Base-by-base conservation (phyloP, 2,797 vertebrate genomes). In the Poeciliopsis gracilis region DNA sequence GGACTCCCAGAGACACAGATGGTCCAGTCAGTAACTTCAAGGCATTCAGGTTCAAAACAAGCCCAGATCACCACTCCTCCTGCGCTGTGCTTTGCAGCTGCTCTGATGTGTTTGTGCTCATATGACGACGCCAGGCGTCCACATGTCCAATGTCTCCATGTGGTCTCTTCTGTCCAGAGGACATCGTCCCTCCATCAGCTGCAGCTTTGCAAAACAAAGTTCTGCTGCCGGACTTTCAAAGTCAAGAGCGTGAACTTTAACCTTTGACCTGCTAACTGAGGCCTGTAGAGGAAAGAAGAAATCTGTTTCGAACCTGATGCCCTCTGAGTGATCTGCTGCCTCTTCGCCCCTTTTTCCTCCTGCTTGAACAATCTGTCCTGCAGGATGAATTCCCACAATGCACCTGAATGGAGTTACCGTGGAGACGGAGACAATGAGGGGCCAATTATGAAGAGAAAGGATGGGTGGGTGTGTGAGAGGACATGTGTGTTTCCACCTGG, bases 361-460 rank as follows among this genome's bases (percentile, higher is more conserved):
- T 77, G 83, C 70, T 67, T 1, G 11, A 30, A 10, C 76, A 73
- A 75, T 51, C 69, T 28, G 75, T 55, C 78, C 76, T 18, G 46
- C 81, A 71, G 51, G 83, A 73, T 10, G 45, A 81, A 81, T 79
- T 25, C 86, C 87, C 89, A 93, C 78, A 90, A 87, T 91, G 88
- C 92, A 92, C 84, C 89, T 70, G 78, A 47, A 76, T n/a, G 3
- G 53, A 55, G 88, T 92, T 85, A n/a, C 87, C 10, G 67, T 85
- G 87, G 82, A 30, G 76, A 91, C 33, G 0, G 82, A 79, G 33
- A 88, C 89, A 90, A 89, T 73, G 13, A 78, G 12, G 80, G 73
- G 75, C 83, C 87, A 84, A 84, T 88, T 86, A 86, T 80, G 84
- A 76, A 79, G 78, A 71, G 74, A 30, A 55, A n/a, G 70, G 63